These are phyloP conservation scores for Dipodomys ordii DNA, from an alignment of 2,113 vertebrate genomes.

Conservation along the genomic window DNA sequence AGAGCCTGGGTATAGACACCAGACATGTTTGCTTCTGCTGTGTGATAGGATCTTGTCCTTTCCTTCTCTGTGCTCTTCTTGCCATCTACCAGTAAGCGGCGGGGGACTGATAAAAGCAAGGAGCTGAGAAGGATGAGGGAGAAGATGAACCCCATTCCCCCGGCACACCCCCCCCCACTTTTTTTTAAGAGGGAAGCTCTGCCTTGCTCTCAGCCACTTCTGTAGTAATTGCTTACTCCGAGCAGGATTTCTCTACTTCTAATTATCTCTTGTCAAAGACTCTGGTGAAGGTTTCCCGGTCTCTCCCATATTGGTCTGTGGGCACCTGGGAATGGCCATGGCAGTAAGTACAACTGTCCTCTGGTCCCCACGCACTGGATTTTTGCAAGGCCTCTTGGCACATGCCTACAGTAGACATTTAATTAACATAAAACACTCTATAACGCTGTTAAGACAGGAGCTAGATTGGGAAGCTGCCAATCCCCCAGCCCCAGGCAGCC, in stretches of 20 bases:
- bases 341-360: slow-evolving; percentile 33
- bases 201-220: neutral
- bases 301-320: neutral
- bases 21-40: neutral
- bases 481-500: slow-evolving; percentile 59
- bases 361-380: slow-evolving; percentile 19
- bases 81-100: neutral
- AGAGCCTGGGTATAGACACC: neutral
- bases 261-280: neutral
- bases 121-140: neutral
- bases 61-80: neutral
- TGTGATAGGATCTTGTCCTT: neutral
- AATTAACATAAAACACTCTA: slow-evolving; percentile 81
- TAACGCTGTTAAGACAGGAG: slow-evolving; percentile 76
- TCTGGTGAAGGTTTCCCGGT: neutral
- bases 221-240: neutral
- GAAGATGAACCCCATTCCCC: neutral
- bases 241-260: neutral
- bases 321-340: slow-evolving; percentile 12
- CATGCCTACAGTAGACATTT: slow-evolving; percentile 71
- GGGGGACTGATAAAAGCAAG: neutral
- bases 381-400: slow-evolving; percentile 73
- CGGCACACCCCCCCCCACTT: too few species aligned
- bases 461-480: slow-evolving; percentile 76
- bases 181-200: neutral